These are phyloP conservation scores for Schlechtendalia chinensis DNA, from an alignment of 1,140 invertebrate species.

Conservation along the genomic window DNA sequence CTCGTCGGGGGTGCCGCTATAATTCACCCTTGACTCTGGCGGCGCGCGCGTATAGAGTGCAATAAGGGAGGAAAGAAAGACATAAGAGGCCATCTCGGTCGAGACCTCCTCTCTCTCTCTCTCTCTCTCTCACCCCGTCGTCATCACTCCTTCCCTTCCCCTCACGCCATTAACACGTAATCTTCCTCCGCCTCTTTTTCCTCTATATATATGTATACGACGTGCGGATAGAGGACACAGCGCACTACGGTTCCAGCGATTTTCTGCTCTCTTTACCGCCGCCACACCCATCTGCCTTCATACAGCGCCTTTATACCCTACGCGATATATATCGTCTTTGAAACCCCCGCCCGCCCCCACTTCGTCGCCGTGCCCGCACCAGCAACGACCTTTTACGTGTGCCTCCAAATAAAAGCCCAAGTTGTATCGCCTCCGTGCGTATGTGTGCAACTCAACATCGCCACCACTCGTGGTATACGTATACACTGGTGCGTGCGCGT, in stretches of 20 bases:
- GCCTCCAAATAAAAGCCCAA: constrained; percentile 13
- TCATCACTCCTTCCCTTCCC: constrained; percentile 31
- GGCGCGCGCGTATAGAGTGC: constrained; percentile 23
- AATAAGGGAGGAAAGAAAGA: constrained; percentile 49
- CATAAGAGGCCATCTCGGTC: constrained; percentile 48
- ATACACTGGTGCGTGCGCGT: not conserved
- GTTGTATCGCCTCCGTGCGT: not conserved
- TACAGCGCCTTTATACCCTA: not conserved
- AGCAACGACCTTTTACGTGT: not conserved
- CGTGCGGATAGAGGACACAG: constrained; percentile 2
- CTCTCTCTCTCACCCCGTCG: not conserved
- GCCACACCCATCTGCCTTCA: constrained; percentile 4
- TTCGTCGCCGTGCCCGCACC: not conserved
- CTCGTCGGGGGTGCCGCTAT: constrained; percentile 50
- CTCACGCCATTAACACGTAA: constrained; percentile 46
- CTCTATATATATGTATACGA: constrained; percentile 14
- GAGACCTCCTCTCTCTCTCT: constrained; percentile 1
- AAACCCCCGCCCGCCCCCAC: not conserved
- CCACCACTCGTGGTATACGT: not conserved
- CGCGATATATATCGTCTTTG: not conserved
- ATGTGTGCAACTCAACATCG: constrained; percentile 14
- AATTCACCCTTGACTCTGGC: constrained; percentile 50
- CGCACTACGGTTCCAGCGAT: constrained; percentile 11
- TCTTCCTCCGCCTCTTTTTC: constrained; percentile 38
- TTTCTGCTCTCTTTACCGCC: constrained; percentile 38